Base-by-base conservation (phyloP, 2,113 vertebrate genomes). In the Gallinago jamesoni region DNA sequence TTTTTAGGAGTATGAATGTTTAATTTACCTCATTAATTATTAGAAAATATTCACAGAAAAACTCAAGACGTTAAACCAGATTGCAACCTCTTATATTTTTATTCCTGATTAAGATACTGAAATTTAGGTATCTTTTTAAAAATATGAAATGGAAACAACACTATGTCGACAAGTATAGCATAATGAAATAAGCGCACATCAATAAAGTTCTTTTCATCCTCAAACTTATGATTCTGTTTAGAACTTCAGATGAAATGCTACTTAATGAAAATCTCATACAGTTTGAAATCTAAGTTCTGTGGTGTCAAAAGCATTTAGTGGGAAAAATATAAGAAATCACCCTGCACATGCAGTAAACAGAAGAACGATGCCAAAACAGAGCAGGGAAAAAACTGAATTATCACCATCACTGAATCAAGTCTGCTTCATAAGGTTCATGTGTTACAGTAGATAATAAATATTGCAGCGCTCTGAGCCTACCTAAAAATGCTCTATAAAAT, bases 311-410 rank as follows among this genome's bases (percentile, higher is more conserved):
- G 9, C 47, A 24, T 47, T 96, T 82, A 90, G 35, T 39, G 18
- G 47, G 25, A 60, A 74, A 89, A 84, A 11, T 37, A 7, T 5
- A 53, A 93, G 62, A 77, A 93, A 93, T 84, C 57, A 70, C 18
- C 19, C 45, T 59, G 53, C 14, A 43, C 43, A 60, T 80, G 23
- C 59, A 92, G 23, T 47, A 93, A 94, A 75, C 35, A 63, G 59
- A 57, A 72, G 85, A 94, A 89, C 1, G 5, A 48, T 75, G 35
- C 64, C 25, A 52, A 82, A 94, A 57, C 12, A 63, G 64, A 77
- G 31, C 70, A 62, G 37, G 62, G 83, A 88, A 50, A 55, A 90
- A 88, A 84, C 30, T 93, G 82, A 94, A 67, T 89, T 94, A 88
- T 22, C 20, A 25, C 22, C 14, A 53, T 47, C 6, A 7, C 35